Conservation (phyloP, 1,140 invertebrate genomes). For the Drosophila truncata region DNA sequence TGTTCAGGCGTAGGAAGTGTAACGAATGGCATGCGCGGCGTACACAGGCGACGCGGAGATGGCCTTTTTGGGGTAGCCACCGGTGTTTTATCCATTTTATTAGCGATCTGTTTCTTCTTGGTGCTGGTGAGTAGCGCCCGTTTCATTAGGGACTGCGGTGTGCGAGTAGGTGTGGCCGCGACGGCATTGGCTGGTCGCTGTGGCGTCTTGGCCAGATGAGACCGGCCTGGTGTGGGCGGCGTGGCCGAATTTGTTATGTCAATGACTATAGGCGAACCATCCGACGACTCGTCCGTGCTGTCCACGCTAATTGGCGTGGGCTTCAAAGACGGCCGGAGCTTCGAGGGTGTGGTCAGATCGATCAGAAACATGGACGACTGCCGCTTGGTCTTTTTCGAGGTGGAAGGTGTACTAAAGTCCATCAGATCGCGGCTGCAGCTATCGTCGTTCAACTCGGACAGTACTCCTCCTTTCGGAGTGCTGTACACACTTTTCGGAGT, state of each 20-base stretch:
- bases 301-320: constrained; percentile 45
- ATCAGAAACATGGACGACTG: constrained; percentile 73
- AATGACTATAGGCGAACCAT: constrained; percentile 56
- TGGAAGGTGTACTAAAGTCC: constrained; percentile 68
- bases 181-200: constrained; percentile 18
- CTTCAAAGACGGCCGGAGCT: constrained; percentile 34
- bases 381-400: constrained; percentile 59
- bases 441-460: constrained; percentile 65
- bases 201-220: constrained; percentile 30
- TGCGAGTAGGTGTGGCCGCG: constrained; percentile 63
- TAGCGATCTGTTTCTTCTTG: constrained; percentile 71
- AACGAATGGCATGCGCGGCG: constrained; percentile 58
- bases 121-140: constrained; percentile 71
- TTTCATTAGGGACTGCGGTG: constrained; percentile 77
- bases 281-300: constrained; percentile 53
- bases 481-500: constrained; percentile 78
- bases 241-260: constrained; percentile 52
- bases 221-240: constrained; percentile 14
- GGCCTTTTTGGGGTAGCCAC: constrained; percentile 4
- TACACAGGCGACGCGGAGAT: constrained; percentile 42
- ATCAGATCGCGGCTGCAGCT: constrained; percentile 66
- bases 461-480: constrained; percentile 72
- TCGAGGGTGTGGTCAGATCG: constrained; percentile 77
- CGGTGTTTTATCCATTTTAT: constrained; percentile 12
- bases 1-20: neutral